Evolutionary conservation across 2,888 invertebrate genomes (phyloP), one percentile per base, ranked within the genome.

Genomic region (Athalia rosae): DNA sequence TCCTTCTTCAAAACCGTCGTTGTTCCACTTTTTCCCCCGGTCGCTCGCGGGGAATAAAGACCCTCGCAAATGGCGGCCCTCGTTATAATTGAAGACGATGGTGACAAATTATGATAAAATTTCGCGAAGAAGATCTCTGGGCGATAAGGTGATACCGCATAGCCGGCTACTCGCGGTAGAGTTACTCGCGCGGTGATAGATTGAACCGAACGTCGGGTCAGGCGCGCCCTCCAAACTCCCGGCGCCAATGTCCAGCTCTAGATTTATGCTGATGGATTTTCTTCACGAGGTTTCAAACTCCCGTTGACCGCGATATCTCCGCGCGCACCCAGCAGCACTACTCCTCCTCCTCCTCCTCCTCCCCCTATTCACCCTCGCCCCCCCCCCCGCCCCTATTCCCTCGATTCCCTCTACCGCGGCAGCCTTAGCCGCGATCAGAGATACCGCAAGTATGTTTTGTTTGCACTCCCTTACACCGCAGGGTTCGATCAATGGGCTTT

Each of bases 221-320:
- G 76, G 67, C 76, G 67, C 58, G n/a, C 67, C 76, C 56, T 47
- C 15, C 5, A 58, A 67, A 48, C 64, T 58, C 58, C 58, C 76
- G 76, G 76, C 76, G 76, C 76, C 76, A 67, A 66, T 67, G 76
- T 77, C 66, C 76, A 67, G 66, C 76, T 56, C 59, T 77, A 77
- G 76, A 77, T 77, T 77, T 77, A 77, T 77, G 76, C 66, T 77
- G 76, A 77, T 77, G 76, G 76, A 77, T 77, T 77, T 77, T 74
- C 74, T 74, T 74, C 74, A 62, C 74, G 48, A 61, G 74, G 74
- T 74, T 62, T 74, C 74, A 62, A 74, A 74, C 62, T 74, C 74
- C 62, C 74, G 74, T 74, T 61, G 74, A 74, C 74, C 74, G 62
- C 74, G 61, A 74, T 74, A 74, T 74, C 62, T 74, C 61, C 61